Percentiles rank a stretch among this genome's conserved stretches.
These are phyloP conservation scores for Gymnocypris eckloni DNA, from an alignment of 2,797 vertebrate genomes.

Conservation along the genomic window DNA sequence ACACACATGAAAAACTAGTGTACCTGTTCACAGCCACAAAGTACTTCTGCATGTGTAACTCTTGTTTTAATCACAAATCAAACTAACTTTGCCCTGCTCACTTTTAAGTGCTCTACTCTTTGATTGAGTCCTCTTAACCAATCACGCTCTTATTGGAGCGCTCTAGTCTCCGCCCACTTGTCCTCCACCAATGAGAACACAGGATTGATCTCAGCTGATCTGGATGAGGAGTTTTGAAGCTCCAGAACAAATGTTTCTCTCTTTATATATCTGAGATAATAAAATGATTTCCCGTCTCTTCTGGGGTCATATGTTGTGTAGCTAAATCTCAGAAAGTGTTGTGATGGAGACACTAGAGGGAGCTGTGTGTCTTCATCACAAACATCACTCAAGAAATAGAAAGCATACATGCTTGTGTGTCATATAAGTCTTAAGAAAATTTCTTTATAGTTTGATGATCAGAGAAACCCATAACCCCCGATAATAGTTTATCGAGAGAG, in stretches of 20 bases:
- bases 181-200: neutral
- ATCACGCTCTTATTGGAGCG: neutral
- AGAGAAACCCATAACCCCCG: too few species aligned
- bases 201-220: neutral
- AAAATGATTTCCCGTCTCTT: neutral
- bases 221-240: neutral
- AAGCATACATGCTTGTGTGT: neutral
- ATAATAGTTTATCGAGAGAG: neutral
- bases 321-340: too few species aligned
- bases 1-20: too few species aligned
- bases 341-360: conserved; percentile 12
- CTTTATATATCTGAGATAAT: neutral
- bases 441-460: neutral
- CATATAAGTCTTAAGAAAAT: too few species aligned
- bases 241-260: neutral
- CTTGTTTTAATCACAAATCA: neutral
- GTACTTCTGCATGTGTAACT: neutral
- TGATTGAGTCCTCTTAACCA: too few species aligned
- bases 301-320: neutral
- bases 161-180: neutral
- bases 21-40: neutral
- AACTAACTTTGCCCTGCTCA: neutral
- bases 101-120: neutral
- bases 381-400: neutral
- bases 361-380: neutral